Base-by-base conservation (phyloP, 2,113 vertebrate species). In the Dipodomys stephensi region DNA sequence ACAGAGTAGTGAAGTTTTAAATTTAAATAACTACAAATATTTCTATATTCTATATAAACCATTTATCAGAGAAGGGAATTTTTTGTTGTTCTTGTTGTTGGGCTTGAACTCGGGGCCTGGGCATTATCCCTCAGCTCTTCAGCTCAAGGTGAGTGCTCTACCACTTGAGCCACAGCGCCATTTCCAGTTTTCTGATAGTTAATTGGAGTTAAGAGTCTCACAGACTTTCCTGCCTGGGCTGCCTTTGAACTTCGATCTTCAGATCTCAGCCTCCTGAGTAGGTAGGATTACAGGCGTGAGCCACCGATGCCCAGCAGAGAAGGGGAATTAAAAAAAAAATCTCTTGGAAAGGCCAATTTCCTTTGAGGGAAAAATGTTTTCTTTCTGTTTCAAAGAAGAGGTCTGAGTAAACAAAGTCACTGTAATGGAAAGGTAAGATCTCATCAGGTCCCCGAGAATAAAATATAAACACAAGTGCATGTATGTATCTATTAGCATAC, bases 381-480 rank as follows among this genome's bases (percentile, higher is more conserved):
- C 53, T n/a, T 91, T 95, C 35, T 90, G 20, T 94, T 44, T 16
- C 8, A 68, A 69, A 83, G 35, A 94, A 83, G 44, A 84, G 4
- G 18, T 83, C 20, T 85, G 46, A 85, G 28, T 87, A 87, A 87
- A 23, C 32, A n/a, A 87, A 83, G 6, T 67, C 30, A 84, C 62
- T 93, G 73, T 16, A 46, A 4, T 84, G 1, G 53, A 87, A 83
- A 28, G 77, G 16, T 83, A 9, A 88, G 11, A 2, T 67, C 2
- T 85, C 53, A 81, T 64, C 85, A 79, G 67, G 4, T 20, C 35
- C 87, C 22, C 62, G 62, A 67, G 91, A 88, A 87, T 11, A 28
- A 89, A 93, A 84, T 49, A 67, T 9, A 60, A n/a, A 23, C 18
- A 11, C 53, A 25, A 57, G 9, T 60, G 8, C 20, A 57, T 19